Evolutionary conservation across 2,888 invertebrate genomes (phyloP), one percentile per base, ranked within the genome.

Genomic region (Cinara cedri): DNA sequence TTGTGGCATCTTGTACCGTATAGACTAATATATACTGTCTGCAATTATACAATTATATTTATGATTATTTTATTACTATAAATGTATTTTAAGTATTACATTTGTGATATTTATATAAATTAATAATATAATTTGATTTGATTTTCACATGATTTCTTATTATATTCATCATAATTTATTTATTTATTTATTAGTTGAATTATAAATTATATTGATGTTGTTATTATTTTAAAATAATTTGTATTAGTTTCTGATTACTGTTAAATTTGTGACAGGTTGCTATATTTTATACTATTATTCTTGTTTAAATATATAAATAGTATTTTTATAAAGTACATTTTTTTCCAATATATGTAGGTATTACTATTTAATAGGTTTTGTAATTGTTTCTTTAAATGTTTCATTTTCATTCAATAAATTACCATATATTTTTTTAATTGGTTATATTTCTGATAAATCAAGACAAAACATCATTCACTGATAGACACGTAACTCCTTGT

Each of bases 81-180:
- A 19, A 19, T 72, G 10, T 63, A 63, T 62, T 26, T 51, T 62
- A 63, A 65, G 42, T 63, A 19, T 42, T 74, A 65, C 54, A 74
- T 21, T 65, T 74, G 74, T 74, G 74, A 74, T 74, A 72, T 62
- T 51, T 42, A 54, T 24, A 51, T 42, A 16, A 60, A 46, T 44
- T 55, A 49, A 34, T 34, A 34, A 4, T 34, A 34, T 34, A 46
- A 60, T 63, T 74, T 24, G 21, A 60, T 63, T 74, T 24, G 21
- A 54, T 63, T 72, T 42, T 63, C 13, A 9, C 14, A 19, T n/a
- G 10, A 21, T 51, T 51, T 51, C 34, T 24, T 9, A 63, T 24
- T 9, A 63, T 26, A 13, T 19, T 21, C 44, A 24, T 4, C 19
- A n/a, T 1, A 51, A 57, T 21, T 46, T 14, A 21, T 34, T 62